phyloP scores from a whole-genome alignment of 2,888 invertebrate genomes.

The Acrobasis consociella region DNA sequence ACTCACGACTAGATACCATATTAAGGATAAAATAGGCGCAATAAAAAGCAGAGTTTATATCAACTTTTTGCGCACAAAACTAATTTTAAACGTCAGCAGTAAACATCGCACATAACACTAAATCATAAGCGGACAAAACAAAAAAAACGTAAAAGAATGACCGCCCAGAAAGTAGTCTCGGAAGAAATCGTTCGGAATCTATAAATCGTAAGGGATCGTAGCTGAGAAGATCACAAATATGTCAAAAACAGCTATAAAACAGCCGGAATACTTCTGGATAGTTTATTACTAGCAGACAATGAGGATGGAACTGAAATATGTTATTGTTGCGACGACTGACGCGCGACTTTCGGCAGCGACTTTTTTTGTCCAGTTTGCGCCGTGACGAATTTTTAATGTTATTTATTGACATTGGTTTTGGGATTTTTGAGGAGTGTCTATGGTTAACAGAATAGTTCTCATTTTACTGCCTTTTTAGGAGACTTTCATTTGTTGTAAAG shows the following conservation, averaged over 20 bases:
- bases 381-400: slow-evolving; percentile 28
- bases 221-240: slow-evolving; percentile 77
- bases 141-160: slow-evolving; percentile 54
- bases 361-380: slow-evolving; percentile 19
- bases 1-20: slow-evolving; percentile 13
- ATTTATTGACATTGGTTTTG: slow-evolving; percentile 14
- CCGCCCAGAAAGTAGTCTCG: slow-evolving; percentile 48
- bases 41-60: slow-evolving; percentile 11
- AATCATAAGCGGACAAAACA: slow-evolving; percentile 55
- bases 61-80: slow-evolving; percentile 27
- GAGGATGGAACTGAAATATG: slow-evolving; percentile 48
- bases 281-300: slow-evolving; percentile 73
- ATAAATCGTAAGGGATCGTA: slow-evolving; percentile 57
- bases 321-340: slow-evolving; percentile 55
- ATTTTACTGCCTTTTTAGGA: not conserved
- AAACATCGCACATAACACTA: slow-evolving; percentile 48
- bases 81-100: slow-evolving; percentile 29
- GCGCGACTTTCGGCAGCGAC: slow-evolving; percentile 30
- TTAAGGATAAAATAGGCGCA: slow-evolving; percentile 14
- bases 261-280: slow-evolving; percentile 63
- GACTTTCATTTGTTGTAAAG: not conserved
- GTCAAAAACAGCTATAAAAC: slow-evolving; percentile 67
- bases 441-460: not conserved
- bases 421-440: not conserved
- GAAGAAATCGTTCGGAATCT: slow-evolving; percentile 71